Conservation (phyloP, 2,113 vertebrate genomes). For the Hemicordylus capensis region DNA sequence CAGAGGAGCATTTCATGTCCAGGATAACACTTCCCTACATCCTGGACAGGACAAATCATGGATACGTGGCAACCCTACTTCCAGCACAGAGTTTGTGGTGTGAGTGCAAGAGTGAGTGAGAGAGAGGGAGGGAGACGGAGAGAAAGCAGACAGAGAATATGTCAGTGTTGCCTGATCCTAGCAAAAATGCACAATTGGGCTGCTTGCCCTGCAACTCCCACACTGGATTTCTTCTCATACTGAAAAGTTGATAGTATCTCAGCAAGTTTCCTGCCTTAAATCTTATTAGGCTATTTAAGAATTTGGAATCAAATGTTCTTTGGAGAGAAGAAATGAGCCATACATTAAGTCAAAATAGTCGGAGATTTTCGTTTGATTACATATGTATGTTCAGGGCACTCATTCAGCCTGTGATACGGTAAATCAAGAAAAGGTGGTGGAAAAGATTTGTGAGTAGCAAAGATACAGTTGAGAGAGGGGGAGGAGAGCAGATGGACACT, state of each 20-base stretch:
- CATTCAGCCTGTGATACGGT: not conserved
- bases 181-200: not conserved
- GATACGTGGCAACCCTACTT: too few relatives aligned
- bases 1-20: too few relatives aligned
- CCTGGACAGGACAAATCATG: too few relatives aligned
- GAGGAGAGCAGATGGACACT: not conserved
- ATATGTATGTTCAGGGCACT: slow-evolving; percentile 16
- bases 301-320: not conserved
- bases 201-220: not conserved
- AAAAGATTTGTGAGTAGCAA: not conserved
- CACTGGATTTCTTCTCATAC: not conserved
- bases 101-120: too few relatives aligned
- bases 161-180: not conserved
- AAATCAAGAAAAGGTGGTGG: slow-evolving; percentile 10
- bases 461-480: not conserved
- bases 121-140: too few relatives aligned
- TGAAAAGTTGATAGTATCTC: slow-evolving; percentile 7
- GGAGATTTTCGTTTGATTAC: slow-evolving; percentile 8
- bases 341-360: slow-evolving; percentile 26
- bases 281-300: slow-evolving; percentile 1
- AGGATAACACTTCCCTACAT: too few relatives aligned
- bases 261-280: slow-evolving; percentile 16
- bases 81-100: too few relatives aligned
- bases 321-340: not conserved
- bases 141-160: not conserved